Percentiles rank a stretch among this genome's conserved stretches.
Conservation (phyloP, 2,797 vertebrate genomes). For the Sebastes taczanowskii region DNA sequence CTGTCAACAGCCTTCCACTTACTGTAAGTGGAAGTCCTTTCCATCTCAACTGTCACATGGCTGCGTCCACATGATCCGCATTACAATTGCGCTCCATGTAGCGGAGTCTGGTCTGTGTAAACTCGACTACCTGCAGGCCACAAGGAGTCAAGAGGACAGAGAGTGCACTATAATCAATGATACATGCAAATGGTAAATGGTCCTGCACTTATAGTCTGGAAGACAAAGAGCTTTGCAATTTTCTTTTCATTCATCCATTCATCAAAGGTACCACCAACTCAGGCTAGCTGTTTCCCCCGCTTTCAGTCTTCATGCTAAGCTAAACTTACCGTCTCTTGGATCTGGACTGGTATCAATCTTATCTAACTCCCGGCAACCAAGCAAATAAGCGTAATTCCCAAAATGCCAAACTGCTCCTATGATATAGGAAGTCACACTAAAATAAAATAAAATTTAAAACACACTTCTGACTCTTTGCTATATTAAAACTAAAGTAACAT, state of each 20-base stretch:
- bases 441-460: constrained; percentile 8
- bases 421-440: background rate
- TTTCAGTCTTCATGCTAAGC: background rate
- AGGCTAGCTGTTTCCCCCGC: background rate
- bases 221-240: background rate
- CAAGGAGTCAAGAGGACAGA: background rate
- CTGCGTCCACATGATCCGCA: background rate
- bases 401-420: background rate
- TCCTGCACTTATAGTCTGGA: background rate
- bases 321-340: background rate
- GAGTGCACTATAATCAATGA: background rate
- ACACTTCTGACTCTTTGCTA: background rate
- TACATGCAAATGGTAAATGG: background rate
- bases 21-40: background rate
- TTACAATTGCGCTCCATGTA: background rate
- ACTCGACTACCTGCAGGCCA: background rate
- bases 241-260: background rate
- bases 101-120: background rate
- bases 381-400: background rate
- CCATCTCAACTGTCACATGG: background rate
- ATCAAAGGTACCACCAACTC: background rate
- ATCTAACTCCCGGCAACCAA: background rate
- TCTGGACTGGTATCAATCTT: background rate
- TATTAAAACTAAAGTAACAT: background rate
- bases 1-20: background rate